Evolutionary conservation across 2,888 invertebrate species (phyloP), one percentile per base, ranked within the genome.

Genomic region (Agrochola lychnidis): DNA sequence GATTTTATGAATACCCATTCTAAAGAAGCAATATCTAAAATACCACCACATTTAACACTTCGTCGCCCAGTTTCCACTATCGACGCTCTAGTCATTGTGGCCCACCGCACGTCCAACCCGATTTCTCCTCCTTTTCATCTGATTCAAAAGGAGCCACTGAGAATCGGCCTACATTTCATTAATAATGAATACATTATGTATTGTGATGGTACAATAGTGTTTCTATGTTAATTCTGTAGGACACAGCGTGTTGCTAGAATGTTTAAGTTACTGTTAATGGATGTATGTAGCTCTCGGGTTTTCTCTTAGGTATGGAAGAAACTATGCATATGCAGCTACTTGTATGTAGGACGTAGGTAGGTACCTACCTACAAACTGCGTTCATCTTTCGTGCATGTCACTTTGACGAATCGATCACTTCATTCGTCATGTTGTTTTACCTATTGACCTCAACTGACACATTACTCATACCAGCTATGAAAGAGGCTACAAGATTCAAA

Each of bases 61-160:
- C 16, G 30, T 16, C 25, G 36, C 40, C 36, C 48, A 57, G 63
- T 62, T 10, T 51, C 30, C 19, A 61, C 19, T 74, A 78, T 63
- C 53, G 48, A 12, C 61, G 30, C 77, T 75, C 36, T 6, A 40
- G 68, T 68, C 73, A 87, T 84, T 86, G 87, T 86, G 63, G 82
- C 79, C 80, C 86, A 67, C 63, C 57, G 74, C 86, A 87, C 88
- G 88, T 85, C 83, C 84, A 90, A 87, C 87, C 88, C 83, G 87
- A 90, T 91, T 90, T 89, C 88, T 82, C 87, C 86, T 83, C 87
- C 89, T 85, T 89, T 90, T 88, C 89, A 89, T 87, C 79, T 66
- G 78, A 86, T 87, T 86, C 85, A 86, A 86, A 87, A 84, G 86
- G 83, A 85, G 80, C 82, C 69, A 81, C 77, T 73, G 84, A 87